Base-by-base conservation (phyloP, 92 coral and sea anemone genomes). In the Ricordea florida region DNA sequence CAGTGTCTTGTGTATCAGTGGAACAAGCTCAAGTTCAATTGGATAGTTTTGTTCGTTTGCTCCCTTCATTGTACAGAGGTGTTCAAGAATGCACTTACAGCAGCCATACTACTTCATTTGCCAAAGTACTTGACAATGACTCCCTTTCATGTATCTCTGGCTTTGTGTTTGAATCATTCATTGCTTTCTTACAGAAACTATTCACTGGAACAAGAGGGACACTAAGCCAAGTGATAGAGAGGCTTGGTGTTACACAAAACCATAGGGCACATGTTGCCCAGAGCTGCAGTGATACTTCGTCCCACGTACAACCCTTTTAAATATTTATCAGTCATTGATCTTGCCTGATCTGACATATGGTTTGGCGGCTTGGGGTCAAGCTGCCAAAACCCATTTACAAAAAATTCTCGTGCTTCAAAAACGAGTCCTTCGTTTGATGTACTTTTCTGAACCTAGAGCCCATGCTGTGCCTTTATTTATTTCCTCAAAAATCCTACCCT, bases 151-250 rank as follows among this genome's bases (percentile, higher is more conserved):
- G 13, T 11, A 59, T 36, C 1, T 61, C 74, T 43, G 74, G 45
- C 22, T 74, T 74, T 59, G 61, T 74, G 18, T 74, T 74, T 44
- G 76, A 57, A 59, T 74, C 81, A 4, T 74, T 40, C 26, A 74
- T 62, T 33, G 52, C 81, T 2, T 30, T 41, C 13, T 22, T 74
- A 14, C 40, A 74, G 44, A 74, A 15, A 5, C 14, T 74, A 6
- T 74, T 61, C 28, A n/a, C 35, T 27, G 81, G 81, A 0, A 74
- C 75, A 23, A 41, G 81, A 11, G 81, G 75, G 1, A 65, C 44
- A 38, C 13, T 36, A 4, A 65, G 16, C 9, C 72, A 68, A 35
- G 32, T 32, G 69, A 47, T 42, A 11, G 56, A 37, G 11, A 64
- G 29, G 23, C 72, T 64, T 17, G 72, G 72, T 44, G 37, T 64